Base-by-base conservation (phyloP, 2,888 invertebrate species). In the Criorhina ranunculi region DNA sequence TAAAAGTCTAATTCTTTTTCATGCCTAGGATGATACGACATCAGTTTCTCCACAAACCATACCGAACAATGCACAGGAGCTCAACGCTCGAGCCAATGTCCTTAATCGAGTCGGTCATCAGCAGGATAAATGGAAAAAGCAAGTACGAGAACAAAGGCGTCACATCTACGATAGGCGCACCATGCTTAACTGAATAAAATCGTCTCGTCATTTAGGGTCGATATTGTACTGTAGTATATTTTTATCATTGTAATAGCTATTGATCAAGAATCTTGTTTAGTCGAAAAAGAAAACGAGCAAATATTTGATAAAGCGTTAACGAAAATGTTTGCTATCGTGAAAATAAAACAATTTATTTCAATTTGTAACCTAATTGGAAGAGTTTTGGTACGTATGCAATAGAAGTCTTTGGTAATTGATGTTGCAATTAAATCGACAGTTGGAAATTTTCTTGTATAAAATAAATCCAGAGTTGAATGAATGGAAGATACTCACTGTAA, bases 91-190 rank as follows among this genome's bases (percentile, higher is more conserved):
- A 40, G 91, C 91, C 31, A 95, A 95, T 89, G 98, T 98, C 2
- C 93, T 99, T 24, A 98, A 98, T 92, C 94, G 98, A 82, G 98
- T 99, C 49, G 98, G 98, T 0, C 97, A 98, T 90, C 98, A 99
- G 90, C 98, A 98, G 92, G 97, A 98, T 92, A 98, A 98, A 90
- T 99, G 99, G 99, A 99, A 99, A 92, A 94, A 96, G 44, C 98
- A 98, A 92, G 99, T 99, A 5, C 95, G 98, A 7, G 91, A 91
- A 83, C 91, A 91, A 73, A 94, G 99, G 64, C 95, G 96, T 88
- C 98, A 98, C 92, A 99, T 99, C 89, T 99, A 99, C 91, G 98
- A 99, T 91, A 94, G 97, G 81, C 99, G 99, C 92, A 98, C 98
- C 11, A 99, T 99, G 98, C 94, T 99, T 69, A 99, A 99, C 93